A percentile compares a stretch with the other conserved stretches of the same genome.
phyloP scores from a whole-genome alignment of 2,113 vertebrate genomes.

The Pithys albifrons region DNA sequence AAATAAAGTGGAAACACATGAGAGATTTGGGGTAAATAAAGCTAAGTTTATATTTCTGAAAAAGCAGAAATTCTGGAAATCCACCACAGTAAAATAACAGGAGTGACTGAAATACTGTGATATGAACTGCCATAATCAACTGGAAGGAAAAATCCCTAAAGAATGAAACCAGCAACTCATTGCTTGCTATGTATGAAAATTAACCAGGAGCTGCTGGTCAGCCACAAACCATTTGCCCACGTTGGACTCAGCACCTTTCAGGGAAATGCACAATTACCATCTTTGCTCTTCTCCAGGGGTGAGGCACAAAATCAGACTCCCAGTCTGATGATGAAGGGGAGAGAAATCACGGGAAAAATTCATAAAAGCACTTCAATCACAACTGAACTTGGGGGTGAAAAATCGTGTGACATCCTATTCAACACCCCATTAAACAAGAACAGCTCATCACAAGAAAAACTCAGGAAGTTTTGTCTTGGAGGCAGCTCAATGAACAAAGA shows the following conservation, averaged over 20 bases:
- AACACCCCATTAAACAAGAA: background rate
- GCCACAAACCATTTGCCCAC: background rate
- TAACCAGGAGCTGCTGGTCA: background rate
- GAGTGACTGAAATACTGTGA: background rate
- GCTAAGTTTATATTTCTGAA: background rate
- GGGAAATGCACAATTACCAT: background rate
- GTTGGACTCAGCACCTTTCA: background rate
- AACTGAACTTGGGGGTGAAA: background rate
- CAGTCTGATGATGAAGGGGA: background rate
- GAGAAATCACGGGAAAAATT: background rate
- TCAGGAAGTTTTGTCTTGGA: background rate
- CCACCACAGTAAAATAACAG: background rate
- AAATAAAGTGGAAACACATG: background rate
- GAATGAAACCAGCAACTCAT: background rate
- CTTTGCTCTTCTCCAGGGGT: background rate
- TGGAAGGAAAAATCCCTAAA: background rate
- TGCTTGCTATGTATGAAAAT: background rate
- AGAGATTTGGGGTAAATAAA: background rate
- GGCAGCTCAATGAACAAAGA: background rate
- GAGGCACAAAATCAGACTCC: background rate
- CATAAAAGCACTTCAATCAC: background rate
- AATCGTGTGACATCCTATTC: background rate
- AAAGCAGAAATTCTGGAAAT: background rate
- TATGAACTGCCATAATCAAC: background rate
- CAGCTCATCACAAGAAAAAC: background rate